Base-by-base conservation (phyloP, 1,140 invertebrate species). In the Marisa cornuarietis region DNA sequence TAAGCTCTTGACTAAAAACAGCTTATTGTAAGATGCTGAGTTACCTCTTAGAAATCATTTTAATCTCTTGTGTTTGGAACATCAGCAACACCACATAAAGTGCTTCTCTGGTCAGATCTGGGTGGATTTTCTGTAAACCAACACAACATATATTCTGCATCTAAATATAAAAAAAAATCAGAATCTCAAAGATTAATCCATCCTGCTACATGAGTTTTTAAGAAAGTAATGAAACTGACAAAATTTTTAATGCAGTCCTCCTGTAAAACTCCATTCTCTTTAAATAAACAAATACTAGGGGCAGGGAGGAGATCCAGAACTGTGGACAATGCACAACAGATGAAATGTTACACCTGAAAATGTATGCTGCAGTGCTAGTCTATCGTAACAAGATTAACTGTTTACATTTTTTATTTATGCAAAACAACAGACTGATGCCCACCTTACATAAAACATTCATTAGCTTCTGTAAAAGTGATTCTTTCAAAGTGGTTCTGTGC, bases 401-500 rank as follows among this genome's bases (percentile, higher is more conserved):
- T 42, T 42, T 4, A 42, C 31, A 42, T 42, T 42, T 42, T 0
- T 42, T 42, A 42, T 42, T 42, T 6, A 42, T 42, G 2, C 31
- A 42, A 42, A 2, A 42, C 1, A 76, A 76, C 16, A n/a, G 14
- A 20, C 68, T 16, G 14, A 8, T 51, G 69, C 85, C 68, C 52
- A 90, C 90, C 87, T 91, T 91, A n/a, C 87, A 82, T 5, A 91
- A 76, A 58, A 86, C 83, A 49, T 86, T 81, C 54, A 95, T 83
- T 54, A 96, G 87, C 52, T 93, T 92, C 80, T 94, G 91, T 13
- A 95, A 87, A 16, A 95, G 91, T 31, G 92, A 91, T 18, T 90
- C 84, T 81, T 93, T 93, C 10, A 97, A 87, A 62, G 92, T 91
- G 72, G 93, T 92, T 90, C 94, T 95, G 0, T 92, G 92, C 0